Evolutionary conservation across 2,797 vertebrate genomes (phyloP).

Genomic region (Podargus strigoides): DNA sequence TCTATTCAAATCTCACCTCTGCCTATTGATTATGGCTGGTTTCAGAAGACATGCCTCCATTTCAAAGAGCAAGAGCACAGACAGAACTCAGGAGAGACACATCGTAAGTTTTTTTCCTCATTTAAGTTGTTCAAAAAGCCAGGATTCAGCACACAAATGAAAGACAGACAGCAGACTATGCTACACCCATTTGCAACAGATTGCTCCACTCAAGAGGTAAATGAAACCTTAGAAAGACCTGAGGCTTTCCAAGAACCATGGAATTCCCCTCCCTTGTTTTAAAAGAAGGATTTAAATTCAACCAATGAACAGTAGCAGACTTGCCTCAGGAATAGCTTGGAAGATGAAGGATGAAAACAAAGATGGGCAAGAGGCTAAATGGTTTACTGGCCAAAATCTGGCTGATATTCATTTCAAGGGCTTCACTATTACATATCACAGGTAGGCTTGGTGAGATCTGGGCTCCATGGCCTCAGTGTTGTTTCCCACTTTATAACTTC

Average conservation of each 20-base stretch:
- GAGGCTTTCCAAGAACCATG: not conserved
- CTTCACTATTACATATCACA: not conserved
- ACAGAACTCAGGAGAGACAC: not conserved
- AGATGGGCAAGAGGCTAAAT: not conserved
- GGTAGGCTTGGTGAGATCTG: not conserved
- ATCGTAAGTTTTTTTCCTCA: fast-evolving
- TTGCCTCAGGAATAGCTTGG: not conserved
- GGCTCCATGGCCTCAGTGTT: not conserved
- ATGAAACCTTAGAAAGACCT: not conserved
- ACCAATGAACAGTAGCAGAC: not conserved
- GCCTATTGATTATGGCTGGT: not conserved
- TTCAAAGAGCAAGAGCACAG: not conserved
- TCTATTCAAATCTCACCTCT: not conserved
- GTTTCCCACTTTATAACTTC: not conserved
- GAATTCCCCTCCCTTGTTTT: not conserved
- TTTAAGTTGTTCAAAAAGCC: not conserved
- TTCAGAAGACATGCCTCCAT: not conserved
- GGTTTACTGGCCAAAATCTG: not conserved
- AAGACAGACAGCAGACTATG: not conserved
- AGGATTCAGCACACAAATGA: not conserved
- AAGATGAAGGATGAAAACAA: not conserved
- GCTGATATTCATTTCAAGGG: not conserved
- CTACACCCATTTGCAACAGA: not conserved
- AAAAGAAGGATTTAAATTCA: not conserved
- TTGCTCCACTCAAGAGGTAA: not conserved